phyloP scores from a whole-genome alignment of 2,797 vertebrate species.

The Gallinago nigripennis region DNA sequence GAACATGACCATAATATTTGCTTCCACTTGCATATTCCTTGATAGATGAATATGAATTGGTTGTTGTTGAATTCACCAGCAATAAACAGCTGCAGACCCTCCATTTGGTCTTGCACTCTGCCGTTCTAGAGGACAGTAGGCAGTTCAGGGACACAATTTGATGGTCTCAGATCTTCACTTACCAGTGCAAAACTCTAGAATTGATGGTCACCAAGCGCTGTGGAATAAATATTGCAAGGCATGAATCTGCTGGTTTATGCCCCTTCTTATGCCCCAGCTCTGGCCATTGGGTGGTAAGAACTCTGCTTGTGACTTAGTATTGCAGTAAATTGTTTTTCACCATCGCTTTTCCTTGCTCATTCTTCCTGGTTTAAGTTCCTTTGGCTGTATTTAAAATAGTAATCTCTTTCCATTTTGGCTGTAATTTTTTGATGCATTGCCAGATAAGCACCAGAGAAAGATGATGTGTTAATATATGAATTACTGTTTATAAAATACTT shows the following conservation, averaged over 20 bases:
- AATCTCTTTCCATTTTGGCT: neutral
- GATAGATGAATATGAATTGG: slow-evolving; percentile 60
- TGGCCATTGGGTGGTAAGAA: neutral
- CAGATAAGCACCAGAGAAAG: slow-evolving; percentile 38
- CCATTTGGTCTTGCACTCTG: neutral
- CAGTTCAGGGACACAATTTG: neutral
- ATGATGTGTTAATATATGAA: slow-evolving; percentile 27
- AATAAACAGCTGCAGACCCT: slow-evolving; percentile 33
- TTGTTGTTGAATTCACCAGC: slow-evolving; percentile 24
- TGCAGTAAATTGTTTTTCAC: neutral
- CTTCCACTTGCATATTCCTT: slow-evolving; percentile 57
- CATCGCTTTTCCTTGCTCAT: neutral
- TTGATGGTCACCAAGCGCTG: neutral
- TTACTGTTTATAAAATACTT: slow-evolving; percentile 37
- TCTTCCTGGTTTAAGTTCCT: neutral
- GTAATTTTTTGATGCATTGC: slow-evolving; percentile 19
- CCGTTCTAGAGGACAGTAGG: neutral
- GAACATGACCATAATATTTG: slow-evolving; percentile 72
- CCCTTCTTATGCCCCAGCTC: neutral
- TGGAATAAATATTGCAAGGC: neutral
- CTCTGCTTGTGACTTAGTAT: neutral
- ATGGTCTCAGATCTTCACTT: neutral
- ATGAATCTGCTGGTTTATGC: neutral
- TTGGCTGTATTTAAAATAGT: slow-evolving; percentile 11
- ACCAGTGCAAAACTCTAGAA: neutral